These are phyloP conservation scores for Panulirus ornatus DNA, from an alignment of 1,140 invertebrate species.

Conservation along the genomic window DNA sequence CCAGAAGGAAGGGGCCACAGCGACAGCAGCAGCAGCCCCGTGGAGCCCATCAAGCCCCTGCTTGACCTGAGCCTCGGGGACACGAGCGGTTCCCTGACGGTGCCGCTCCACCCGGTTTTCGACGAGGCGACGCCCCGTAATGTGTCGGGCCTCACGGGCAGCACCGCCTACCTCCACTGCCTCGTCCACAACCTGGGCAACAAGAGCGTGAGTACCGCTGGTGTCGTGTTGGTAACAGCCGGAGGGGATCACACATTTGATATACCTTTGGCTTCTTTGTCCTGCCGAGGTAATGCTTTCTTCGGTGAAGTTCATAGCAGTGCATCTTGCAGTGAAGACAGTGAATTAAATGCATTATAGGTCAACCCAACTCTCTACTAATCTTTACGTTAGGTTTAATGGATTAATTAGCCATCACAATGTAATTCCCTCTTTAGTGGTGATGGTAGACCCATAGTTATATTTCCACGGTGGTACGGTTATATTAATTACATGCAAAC, in stretches of 20 bases:
- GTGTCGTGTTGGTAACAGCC: not conserved
- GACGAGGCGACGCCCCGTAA: conserved; percentile 41
- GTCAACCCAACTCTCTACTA: no score
- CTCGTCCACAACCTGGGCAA: conserved; percentile 32
- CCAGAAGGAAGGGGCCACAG: not conserved
- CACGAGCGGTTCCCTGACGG: not conserved
- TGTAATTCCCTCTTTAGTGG: no score
- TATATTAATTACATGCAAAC: no score
- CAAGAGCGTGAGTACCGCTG: conserved; percentile 49
- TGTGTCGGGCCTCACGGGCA: conserved; percentile 42
- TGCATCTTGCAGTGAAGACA: no score
- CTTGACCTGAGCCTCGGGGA: conserved; percentile 8
- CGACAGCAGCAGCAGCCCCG: conserved; percentile 31
- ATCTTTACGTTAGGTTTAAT: no score
- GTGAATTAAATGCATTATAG: no score
- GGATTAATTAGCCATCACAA: no score
- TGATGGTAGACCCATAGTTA: no score
- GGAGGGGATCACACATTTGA: not conserved
- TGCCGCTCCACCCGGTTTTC: conserved; percentile 27
- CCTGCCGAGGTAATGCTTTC: not conserved
- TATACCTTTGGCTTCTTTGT: not conserved
- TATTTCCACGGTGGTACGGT: no score
- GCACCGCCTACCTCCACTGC: conserved; percentile 49
- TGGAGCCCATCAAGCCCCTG: conserved; percentile 44
- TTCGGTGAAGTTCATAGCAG: no score